phyloP scores from a whole-genome alignment of 2,888 invertebrate genomes.

The Acholoe squamosa region DNA sequence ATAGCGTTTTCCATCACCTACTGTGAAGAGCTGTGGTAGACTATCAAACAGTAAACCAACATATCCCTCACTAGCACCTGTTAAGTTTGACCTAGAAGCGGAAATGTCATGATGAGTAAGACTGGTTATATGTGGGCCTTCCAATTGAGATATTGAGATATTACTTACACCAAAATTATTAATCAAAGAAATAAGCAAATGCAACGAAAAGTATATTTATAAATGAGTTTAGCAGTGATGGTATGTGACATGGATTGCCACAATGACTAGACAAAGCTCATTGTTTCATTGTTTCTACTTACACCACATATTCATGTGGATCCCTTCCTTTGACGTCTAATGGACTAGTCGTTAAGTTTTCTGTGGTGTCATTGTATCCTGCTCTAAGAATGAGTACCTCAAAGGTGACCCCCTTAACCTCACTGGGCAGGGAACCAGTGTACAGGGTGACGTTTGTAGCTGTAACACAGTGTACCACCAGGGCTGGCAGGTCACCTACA shows the following conservation, averaged over 20 bases:
- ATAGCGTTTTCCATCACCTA: slow-evolving; percentile 45
- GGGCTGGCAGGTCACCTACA: not conserved
- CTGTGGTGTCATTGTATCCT: not conserved
- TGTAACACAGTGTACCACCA: not conserved
- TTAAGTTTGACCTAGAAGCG: slow-evolving; percentile 5
- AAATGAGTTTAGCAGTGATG: no score
- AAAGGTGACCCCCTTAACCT: not conserved
- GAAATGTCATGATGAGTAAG: not conserved
- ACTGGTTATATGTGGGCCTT: no score
- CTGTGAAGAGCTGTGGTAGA: not conserved
- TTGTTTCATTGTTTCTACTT: not conserved
- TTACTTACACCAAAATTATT: no score
- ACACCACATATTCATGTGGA: slow-evolving; percentile 4
- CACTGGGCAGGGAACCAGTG: not conserved
- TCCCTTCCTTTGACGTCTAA: not conserved
- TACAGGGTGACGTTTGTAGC: slow-evolving; percentile 18
- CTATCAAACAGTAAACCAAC: not conserved
- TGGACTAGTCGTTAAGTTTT: slow-evolving; percentile 32
- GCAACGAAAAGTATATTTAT: no score
- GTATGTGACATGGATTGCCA: no score
- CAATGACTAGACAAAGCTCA: no score
- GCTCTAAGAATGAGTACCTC: slow-evolving; percentile 29
- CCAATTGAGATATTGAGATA: no score
- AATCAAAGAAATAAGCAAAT: no score
- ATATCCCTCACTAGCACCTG: not conserved